Evolutionary conservation across 2,888 invertebrate species (phyloP).

Genomic region (Caradrina clavipalpis): DNA sequence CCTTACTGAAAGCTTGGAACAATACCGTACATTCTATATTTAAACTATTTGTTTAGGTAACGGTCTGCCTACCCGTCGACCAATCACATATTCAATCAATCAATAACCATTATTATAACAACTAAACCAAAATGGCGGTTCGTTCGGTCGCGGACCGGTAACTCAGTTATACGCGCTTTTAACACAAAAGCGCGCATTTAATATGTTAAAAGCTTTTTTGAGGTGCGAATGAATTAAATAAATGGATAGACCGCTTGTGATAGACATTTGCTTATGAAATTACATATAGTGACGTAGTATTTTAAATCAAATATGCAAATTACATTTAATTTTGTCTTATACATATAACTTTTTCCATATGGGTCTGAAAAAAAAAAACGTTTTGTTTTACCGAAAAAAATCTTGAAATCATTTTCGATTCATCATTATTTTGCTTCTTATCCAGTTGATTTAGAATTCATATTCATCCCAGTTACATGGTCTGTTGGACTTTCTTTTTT

Average conservation of each 20-base stretch:
- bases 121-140: background rate
- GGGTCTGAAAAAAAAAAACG: background rate
- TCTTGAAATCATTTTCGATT: background rate
- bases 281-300: background rate
- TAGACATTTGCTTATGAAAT: background rate
- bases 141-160: background rate
- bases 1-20: too few relatives aligned
- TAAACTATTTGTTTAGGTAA: background rate
- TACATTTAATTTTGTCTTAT: background rate
- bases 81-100: background rate
- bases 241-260: background rate
- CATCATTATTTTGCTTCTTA: slow-evolving; percentile 29
- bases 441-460: slow-evolving; percentile 16
- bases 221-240: slow-evolving; percentile 12
- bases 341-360: background rate
- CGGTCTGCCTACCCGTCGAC: background rate
- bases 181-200: slow-evolving; percentile 18
- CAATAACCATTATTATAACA: background rate
- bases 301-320: slow-evolving; percentile 16
- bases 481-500: background rate
- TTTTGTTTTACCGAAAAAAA: background rate
- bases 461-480: slow-evolving; percentile 3
- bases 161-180: slow-evolving; percentile 26
- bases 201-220: slow-evolving; percentile 41
- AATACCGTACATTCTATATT: background rate